These are phyloP conservation scores for Tachysurus fulvidraco DNA, from an alignment of 2,113 vertebrate species.

Conservation along the genomic window DNA sequence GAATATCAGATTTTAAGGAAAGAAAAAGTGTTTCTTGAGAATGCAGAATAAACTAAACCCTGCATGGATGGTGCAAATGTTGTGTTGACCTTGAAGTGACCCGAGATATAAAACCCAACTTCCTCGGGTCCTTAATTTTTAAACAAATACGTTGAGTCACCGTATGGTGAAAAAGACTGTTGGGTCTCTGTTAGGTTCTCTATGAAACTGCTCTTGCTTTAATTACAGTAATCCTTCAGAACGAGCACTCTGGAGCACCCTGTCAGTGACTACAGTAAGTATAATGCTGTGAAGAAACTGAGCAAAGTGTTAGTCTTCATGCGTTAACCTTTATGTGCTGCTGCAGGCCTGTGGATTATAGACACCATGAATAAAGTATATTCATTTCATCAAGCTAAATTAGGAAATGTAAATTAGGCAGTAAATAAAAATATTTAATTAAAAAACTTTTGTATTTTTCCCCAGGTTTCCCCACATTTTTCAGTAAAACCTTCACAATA, in stretches of 20 bases:
- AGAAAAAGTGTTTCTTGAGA: slow-evolving; percentile 9
- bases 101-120: slow-evolving; percentile 40
- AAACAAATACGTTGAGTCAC: slow-evolving; percentile 38
- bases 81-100: slow-evolving; percentile 50
- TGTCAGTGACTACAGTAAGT: slow-evolving; percentile 9
- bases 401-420: not conserved
- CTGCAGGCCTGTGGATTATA: not conserved
- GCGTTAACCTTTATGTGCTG: not conserved
- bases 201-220: slow-evolving; percentile 9
- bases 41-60: slow-evolving; percentile 24
- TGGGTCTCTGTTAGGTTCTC: slow-evolving; percentile 29
- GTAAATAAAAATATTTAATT: not conserved
- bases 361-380: not conserved
- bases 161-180: slow-evolving; percentile 18
- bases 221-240: slow-evolving; percentile 47
- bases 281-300: slow-evolving; percentile 16
- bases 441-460: too few species aligned
- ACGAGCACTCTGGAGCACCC: slow-evolving; percentile 1
- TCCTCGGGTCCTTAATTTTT: slow-evolving; percentile 33
- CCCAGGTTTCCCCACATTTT: too few species aligned
- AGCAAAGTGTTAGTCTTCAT: slow-evolving; percentile 11
- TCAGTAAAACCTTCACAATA: not conserved
- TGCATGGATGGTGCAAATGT: slow-evolving; percentile 7
- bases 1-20: slow-evolving; percentile 44
- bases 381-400: not conserved